A percentile compares a stretch with the other conserved stretches of the same genome.
phyloP scores from a whole-genome alignment of 1,140 invertebrate species.

The Drosophila kurseongensis region DNA sequence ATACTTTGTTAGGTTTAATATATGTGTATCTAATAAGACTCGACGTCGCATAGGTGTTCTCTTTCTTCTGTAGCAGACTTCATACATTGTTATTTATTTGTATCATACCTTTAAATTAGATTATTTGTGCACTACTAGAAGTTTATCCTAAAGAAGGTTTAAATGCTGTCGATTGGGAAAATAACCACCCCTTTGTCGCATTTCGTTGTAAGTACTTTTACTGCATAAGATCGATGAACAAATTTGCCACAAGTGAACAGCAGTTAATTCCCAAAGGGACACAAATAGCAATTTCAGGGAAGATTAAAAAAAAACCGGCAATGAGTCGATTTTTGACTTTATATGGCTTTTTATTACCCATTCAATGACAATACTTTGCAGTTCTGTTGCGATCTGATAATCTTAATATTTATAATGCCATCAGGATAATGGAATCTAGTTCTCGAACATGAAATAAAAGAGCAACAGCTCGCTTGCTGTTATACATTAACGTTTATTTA shows the following conservation, averaged over 20 bases:
- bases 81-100: background rate
- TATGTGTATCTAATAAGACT: too few species aligned
- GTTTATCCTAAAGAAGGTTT: background rate
- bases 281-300: constrained; percentile 39
- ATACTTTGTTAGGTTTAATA: too few species aligned
- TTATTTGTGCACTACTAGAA: background rate
- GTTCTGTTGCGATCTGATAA: constrained; percentile 9
- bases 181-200: constrained; percentile 32
- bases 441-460: background rate
- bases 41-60: too few species aligned
- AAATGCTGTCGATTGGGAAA: background rate
- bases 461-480: background rate
- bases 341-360: constrained; percentile 40
- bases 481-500: background rate
- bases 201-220: background rate
- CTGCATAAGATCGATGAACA: constrained; percentile 43
- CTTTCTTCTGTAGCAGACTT: too few species aligned
- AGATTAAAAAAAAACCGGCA: background rate
- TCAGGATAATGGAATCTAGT: background rate
- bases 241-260: constrained; percentile 61
- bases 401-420: constrained; percentile 2
- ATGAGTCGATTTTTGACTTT: constrained; percentile 14
- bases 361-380: constrained; percentile 7
- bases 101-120: background rate
- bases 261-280: constrained; percentile 35